Conservation (phyloP, 2,797 vertebrate genomes). For the Tauraco hartlaubi region DNA sequence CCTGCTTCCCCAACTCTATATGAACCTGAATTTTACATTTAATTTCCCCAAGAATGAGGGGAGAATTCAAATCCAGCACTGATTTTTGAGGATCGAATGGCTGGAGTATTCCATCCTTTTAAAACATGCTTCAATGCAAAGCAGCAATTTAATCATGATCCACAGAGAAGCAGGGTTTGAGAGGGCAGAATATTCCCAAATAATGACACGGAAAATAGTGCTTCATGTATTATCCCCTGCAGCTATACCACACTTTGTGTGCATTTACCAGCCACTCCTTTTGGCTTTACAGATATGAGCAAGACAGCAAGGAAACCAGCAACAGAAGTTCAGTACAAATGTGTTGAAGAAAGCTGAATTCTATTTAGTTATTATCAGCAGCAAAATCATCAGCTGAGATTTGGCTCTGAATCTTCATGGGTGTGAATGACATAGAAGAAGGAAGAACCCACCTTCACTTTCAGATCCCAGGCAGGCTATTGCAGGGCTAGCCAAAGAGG, state of each 20-base stretch:
- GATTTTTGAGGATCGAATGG: background rate
- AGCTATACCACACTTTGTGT: background rate
- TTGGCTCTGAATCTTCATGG: background rate
- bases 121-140: background rate
- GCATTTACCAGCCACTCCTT: background rate
- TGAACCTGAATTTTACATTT: accelerated
- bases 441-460: background rate
- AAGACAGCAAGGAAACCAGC: background rate
- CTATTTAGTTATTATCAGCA: background rate
- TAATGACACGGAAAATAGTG: background rate
- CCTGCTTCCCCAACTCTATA: background rate
- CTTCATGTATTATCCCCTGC: background rate
- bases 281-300: background rate
- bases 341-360: background rate
- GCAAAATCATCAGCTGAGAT: background rate
- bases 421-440: background rate
- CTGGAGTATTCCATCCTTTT: background rate
- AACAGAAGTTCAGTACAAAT: background rate
- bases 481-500: background rate
- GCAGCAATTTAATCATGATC: background rate
- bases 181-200: background rate
- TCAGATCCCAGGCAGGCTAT: background rate
- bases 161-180: background rate
- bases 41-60: background rate
- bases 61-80: background rate